A percentile compares a stretch with the other conserved stretches of the same genome.
Conservation (phyloP, 1,140 invertebrate species). For the Hyles vespertilio region DNA sequence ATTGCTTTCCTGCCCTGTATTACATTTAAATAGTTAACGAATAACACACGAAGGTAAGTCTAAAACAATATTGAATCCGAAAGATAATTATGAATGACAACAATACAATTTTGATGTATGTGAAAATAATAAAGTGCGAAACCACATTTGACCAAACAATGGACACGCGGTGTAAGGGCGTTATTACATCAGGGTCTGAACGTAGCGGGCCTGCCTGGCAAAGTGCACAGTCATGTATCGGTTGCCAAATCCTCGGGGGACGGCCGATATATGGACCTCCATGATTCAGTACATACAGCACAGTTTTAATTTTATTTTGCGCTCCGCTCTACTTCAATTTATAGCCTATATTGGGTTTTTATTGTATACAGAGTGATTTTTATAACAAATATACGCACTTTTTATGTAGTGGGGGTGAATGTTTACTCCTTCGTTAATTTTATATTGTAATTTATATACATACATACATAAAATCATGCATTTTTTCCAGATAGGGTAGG, state of each 20-base stretch:
- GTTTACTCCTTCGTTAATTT: too few species aligned
- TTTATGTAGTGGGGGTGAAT: too few species aligned
- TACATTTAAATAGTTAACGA: too few species aligned
- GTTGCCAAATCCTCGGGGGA: conserved; percentile 64
- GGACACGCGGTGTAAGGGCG: conserved; percentile 11
- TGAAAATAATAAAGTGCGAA: not conserved
- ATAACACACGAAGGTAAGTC: too few species aligned
- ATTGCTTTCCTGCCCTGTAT: too few species aligned
- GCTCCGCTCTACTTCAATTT: conserved; percentile 39
- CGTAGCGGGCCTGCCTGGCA: conserved; percentile 21
- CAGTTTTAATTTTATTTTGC: conserved; percentile 57
- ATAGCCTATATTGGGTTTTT: conserved; percentile 47
- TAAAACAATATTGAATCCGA: too few species aligned
- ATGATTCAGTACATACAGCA: conserved; percentile 48
- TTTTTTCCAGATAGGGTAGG: too few species aligned
- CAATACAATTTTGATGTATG: not conserved
- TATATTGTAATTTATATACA: too few species aligned
- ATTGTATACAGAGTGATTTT: conserved; percentile 27
- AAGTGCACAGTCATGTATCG: conserved; percentile 69
- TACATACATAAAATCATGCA: too few species aligned
- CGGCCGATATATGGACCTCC: conserved; percentile 37
- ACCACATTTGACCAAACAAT: conserved; percentile 9
- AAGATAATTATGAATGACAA: too few species aligned
- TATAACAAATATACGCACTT: not conserved
- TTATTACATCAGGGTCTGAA: conserved; percentile 14